Base-by-base conservation (phyloP, 2,113 vertebrate genomes). In the Salvelinus sp. region DNA sequence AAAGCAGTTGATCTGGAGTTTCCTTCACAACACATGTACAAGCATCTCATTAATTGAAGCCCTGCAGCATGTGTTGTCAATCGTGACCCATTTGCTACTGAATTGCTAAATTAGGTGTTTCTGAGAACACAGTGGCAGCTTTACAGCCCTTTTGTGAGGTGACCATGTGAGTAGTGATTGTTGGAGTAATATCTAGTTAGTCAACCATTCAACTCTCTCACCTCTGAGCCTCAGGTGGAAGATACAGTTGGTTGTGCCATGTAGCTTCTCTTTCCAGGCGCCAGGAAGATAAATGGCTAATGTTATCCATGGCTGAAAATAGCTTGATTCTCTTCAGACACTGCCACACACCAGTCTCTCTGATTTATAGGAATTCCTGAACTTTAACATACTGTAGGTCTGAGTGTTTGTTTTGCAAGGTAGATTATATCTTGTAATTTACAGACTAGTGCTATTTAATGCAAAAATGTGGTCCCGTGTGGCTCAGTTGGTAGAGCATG, bases 51-150 rank as follows among this genome's bases (percentile, higher is more conserved):
- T 72, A 73, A 72, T 64, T 69, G 70, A 1, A 79, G 33, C 48
- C 44, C 22, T 57, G 62, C 58, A 23, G 65, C 73, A 71, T 7
- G 27, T 85, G 85, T 68, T 87, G 75, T 62, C 50, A 86, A 38
- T 89, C 75, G 69, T 50, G 73, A 22, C 38, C 60, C 10, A n/a
- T 28, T 68, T 16, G 65, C 70, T 72, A 58, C 60, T 47, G 75
- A 75, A 69, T 47, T 79, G 74, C 38, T 12, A 69, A 77, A 86
- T 72, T 4, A 60, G 76, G 82, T 86, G 73, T 82, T 73, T 79
- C 79, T 82, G 72, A 86, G 77, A 73, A 74, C 63, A 1, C n/a
- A 44, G 22, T 48, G 85, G 85, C 82, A 81, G 76, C 50, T 86
- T 90, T 78, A 90, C 20, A 54, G 25, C 25, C 76, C 33, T 38